Conservation (phyloP, 2,797 vertebrate genomes). For the Smutsia temminckii region DNA sequence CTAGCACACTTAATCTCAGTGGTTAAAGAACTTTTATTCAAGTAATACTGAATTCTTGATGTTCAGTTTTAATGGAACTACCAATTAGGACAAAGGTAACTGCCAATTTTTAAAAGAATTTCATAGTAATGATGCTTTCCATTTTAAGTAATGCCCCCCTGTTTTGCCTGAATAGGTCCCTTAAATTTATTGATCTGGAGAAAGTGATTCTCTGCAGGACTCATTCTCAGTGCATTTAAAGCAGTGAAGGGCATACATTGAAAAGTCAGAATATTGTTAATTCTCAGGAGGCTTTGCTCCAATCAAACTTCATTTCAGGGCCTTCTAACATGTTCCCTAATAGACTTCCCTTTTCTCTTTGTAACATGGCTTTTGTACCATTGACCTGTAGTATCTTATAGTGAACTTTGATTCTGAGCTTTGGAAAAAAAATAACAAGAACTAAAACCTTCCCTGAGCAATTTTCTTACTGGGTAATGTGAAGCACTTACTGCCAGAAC, state of each 20-base stretch:
- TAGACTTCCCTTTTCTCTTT: slow-evolving; percentile 39
- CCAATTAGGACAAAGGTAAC: background rate
- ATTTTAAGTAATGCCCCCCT: background rate
- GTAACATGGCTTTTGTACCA: slow-evolving; percentile 58
- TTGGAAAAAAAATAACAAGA: slow-evolving; percentile 27
- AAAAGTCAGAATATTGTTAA: slow-evolving; percentile 8
- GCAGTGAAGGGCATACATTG: background rate
- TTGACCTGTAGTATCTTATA: slow-evolving; percentile 62
- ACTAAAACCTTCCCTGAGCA: slow-evolving; percentile 59
- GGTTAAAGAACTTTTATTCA: background rate
- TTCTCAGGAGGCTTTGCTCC: background rate
- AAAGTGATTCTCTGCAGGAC: slow-evolving; percentile 3
- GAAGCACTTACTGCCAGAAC: slow-evolving; percentile 57
- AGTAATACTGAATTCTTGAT: background rate
- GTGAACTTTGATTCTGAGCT: slow-evolving; percentile 72
- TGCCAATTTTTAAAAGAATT: slow-evolving; percentile 20
- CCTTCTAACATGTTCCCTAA: background rate
- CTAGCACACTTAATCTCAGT: background rate
- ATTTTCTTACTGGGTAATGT: slow-evolving; percentile 62
- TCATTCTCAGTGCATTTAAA: background rate
- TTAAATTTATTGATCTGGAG: slow-evolving; percentile 24
- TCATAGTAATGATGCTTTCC: background rate
- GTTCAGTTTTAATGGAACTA: background rate
- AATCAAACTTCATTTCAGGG: background rate
- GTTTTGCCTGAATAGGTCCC: background rate